Evolutionary conservation across 2,113 vertebrate genomes (phyloP).

Genomic region (Catharus fuscescens): DNA sequence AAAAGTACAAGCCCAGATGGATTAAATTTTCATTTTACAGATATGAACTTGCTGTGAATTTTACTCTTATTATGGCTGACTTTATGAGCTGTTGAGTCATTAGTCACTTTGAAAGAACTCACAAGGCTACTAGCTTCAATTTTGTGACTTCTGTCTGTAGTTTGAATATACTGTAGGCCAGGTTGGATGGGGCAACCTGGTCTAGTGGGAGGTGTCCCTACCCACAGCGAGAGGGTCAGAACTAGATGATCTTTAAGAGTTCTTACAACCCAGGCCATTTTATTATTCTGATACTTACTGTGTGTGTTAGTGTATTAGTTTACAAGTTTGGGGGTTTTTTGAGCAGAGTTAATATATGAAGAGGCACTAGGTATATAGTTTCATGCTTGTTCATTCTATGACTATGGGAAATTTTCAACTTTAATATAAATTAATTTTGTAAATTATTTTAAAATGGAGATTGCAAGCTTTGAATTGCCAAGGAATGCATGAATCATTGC

Average conservation of each 20-base stretch:
- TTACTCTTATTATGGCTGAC: background rate
- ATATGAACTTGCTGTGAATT: background rate
- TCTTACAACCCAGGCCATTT: background rate
- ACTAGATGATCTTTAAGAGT: background rate
- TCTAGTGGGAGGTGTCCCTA: background rate
- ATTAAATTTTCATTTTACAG: background rate
- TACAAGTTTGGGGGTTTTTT: background rate
- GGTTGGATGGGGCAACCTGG: background rate
- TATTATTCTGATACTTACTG: background rate
- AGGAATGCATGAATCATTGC: background rate
- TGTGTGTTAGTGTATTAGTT: background rate
- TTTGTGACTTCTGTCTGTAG: background rate
- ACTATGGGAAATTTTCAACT: background rate
- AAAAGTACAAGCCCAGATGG: background rate
- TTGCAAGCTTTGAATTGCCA: background rate
- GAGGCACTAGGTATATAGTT: background rate
- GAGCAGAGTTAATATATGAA: background rate
- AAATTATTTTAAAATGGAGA: background rate
- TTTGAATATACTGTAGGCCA: background rate
- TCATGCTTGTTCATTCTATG: background rate
- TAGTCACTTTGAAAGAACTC: background rate
- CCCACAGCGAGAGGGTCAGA: fast-evolving
- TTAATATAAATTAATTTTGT: background rate
- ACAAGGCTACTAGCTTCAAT: background rate
- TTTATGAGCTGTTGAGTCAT: background rate